These are phyloP conservation scores for Labrus mixtus DNA, from an alignment of 2,113 vertebrate genomes.

Conservation along the genomic window DNA sequence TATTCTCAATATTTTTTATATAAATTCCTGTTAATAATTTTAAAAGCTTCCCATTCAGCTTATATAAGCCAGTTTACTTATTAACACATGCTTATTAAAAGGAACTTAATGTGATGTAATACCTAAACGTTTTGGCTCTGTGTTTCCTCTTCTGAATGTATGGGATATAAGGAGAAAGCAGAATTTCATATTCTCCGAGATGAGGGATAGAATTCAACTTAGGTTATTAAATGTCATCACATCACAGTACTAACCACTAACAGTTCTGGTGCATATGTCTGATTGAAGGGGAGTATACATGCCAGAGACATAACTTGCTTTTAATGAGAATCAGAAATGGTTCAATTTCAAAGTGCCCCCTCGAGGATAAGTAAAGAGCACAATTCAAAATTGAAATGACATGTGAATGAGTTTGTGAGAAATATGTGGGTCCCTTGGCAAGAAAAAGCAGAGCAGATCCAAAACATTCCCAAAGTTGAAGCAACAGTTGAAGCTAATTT, in stretches of 20 bases:
- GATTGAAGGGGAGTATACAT: not conserved
- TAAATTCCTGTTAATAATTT: no score
- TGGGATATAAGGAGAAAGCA: not conserved
- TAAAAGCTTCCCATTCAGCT: no score
- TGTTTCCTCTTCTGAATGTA: not conserved
- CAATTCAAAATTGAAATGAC: slow-evolving; percentile 15
- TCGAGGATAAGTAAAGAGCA: slow-evolving; percentile 12
- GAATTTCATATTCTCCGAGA: not conserved
- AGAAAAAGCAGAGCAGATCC: slow-evolving; percentile 21
- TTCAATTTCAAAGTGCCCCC: slow-evolving; percentile 16
- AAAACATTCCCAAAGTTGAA: slow-evolving; percentile 35
- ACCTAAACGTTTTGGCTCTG: no score
- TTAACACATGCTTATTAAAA: no score
- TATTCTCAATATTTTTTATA: no score
- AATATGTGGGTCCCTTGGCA: slow-evolving; percentile 13
- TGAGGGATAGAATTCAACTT: not conserved
- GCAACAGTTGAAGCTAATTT: slow-evolving; percentile 53
- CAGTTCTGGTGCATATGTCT: not conserved
- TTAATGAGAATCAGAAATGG: slow-evolving; percentile 39
- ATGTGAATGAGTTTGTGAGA: slow-evolving; percentile 26
- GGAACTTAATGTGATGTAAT: no score
- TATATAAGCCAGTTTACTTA: no score
- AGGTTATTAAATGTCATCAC: not conserved
- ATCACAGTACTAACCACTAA: not conserved
- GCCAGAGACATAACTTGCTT: slow-evolving; percentile 5